Evolutionary conservation across 2,797 vertebrate genomes (phyloP).

Genomic region (Parauchenoglanis ngamensis): DNA sequence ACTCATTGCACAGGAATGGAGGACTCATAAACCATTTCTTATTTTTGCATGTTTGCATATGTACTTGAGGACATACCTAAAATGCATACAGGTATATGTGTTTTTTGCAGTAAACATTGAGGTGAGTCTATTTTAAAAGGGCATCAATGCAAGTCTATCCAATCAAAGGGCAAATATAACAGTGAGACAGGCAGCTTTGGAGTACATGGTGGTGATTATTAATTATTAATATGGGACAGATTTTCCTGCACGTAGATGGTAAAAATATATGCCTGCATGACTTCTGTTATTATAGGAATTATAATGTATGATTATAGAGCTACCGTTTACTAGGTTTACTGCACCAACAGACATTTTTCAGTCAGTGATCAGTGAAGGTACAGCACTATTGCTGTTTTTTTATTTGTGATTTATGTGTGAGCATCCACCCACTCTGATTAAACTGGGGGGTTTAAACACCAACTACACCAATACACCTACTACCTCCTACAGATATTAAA

Average conservation of each 20-base stretch:
- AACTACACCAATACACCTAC: not conserved
- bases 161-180: not conserved
- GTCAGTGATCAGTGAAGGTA: not conserved
- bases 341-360: not conserved
- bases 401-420: not conserved
- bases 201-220: not conserved
- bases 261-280: not conserved
- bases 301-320: not conserved
- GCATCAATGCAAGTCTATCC: not conserved
- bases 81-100: not conserved
- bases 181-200: not conserved
- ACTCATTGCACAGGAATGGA: conserved; percentile 7
- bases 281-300: not conserved
- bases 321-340: not conserved
- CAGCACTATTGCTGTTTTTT: not conserved
- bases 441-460: too few relatives aligned
- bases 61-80: not conserved
- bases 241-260: not conserved
- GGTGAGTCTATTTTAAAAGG: not conserved
- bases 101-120: conserved; percentile 9
- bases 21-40: conserved; percentile 15
- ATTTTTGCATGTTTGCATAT: conserved; percentile 23
- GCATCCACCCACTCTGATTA: not conserved
- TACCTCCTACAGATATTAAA: not conserved
- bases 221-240: not conserved